phyloP scores from a whole-genome alignment of 64 coral and sea anemone genomes.

The Montipora sp. region DNA sequence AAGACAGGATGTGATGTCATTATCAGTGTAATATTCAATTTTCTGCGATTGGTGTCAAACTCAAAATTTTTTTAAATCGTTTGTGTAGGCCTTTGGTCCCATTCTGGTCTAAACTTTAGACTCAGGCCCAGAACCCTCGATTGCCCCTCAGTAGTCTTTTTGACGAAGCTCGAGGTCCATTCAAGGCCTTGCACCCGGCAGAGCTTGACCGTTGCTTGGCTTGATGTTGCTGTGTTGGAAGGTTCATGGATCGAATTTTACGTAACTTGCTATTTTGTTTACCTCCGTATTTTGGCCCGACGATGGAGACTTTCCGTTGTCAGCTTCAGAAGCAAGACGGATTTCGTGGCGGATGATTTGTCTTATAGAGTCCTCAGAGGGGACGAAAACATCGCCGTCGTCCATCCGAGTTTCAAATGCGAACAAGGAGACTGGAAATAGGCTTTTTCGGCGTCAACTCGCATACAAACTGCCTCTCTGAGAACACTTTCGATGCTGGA shows the following conservation, averaged over 20 bases:
- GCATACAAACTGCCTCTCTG: too few relatives aligned
- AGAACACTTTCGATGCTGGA: neutral
- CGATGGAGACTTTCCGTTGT: neutral
- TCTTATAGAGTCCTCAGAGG: constrained; percentile 19
- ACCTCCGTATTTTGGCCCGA: neutral
- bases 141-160: constrained; percentile 47
- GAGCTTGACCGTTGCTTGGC: too few relatives aligned
- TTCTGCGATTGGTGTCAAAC: too few relatives aligned
- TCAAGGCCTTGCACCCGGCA: neutral
- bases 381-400: neutral
- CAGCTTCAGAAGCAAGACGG: neutral
- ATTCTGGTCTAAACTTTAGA: constrained; percentile 48
- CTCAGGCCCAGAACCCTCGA: constrained; percentile 42
- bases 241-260: neutral
- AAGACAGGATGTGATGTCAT: too few relatives aligned
- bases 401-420: neutral
- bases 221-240: neutral
- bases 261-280: neutral
- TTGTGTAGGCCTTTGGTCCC: too few relatives aligned
- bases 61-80: too few relatives aligned
- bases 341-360: constrained; percentile 40
- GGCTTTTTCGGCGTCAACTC: too few relatives aligned
- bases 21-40: too few relatives aligned
- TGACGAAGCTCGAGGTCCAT: neutral
- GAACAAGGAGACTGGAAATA: too few relatives aligned